A percentile compares a stretch with the other conserved stretches of the same genome.
Conservation (phyloP, 2,888 invertebrate genomes). For the Drosophila conformis region DNA sequence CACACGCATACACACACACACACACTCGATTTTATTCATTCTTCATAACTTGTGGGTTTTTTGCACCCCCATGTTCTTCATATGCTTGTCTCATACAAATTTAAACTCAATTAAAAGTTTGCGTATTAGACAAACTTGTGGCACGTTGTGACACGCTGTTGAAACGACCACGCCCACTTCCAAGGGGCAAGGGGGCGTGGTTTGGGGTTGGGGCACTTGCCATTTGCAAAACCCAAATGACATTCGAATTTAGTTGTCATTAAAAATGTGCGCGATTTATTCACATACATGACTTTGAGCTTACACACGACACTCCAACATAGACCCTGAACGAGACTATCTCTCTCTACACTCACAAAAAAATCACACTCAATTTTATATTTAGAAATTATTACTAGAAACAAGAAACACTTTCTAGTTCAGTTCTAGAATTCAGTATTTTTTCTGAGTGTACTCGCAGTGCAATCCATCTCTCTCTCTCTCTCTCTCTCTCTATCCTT, state of each 20-base stretch:
- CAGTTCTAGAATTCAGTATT: not conserved
- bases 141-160: conserved; percentile 51
- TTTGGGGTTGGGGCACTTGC: conserved; percentile 1
- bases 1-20: conserved; percentile 30
- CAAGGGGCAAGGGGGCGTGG: not conserved
- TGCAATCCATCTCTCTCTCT: not conserved
- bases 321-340: not conserved
- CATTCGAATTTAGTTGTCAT: conserved; percentile 79
- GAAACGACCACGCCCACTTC: conserved; percentile 30
- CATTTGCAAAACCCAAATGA: conserved; percentile 58
- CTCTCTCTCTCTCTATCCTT: not conserved
- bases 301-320: conserved; percentile 19
- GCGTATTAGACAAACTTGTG: conserved; percentile 78
- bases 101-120: conserved; percentile 83
- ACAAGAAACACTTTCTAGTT: not conserved
- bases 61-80: conserved; percentile 54
- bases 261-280: conserved; percentile 71
- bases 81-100: conserved; percentile 73
- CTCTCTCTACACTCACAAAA: not conserved
- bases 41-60: conserved; percentile 35
- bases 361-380: not conserved
- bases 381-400: not conserved
- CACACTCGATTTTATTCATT: conserved; percentile 48
- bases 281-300: conserved; percentile 65
- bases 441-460: not conserved